Conservation (phyloP, 2,888 invertebrate species). For the Luperina testacea region DNA sequence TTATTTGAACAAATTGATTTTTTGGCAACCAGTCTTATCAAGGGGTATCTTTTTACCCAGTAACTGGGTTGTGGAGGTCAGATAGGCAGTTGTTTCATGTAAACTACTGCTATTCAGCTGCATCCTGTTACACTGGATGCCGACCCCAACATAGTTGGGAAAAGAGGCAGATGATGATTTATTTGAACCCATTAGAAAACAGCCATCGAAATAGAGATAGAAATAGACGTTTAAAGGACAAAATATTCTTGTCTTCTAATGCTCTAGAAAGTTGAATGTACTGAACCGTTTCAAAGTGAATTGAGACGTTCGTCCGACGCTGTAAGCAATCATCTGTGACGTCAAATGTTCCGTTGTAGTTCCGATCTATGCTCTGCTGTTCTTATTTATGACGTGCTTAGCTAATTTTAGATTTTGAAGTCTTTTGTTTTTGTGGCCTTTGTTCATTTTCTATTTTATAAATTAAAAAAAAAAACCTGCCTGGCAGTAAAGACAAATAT, state of each 20-base stretch:
- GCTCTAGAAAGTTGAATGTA: conserved; percentile 27
- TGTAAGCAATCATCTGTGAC: conserved; percentile 65
- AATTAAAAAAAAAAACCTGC: not conserved
- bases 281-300: conserved; percentile 56
- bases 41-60: too few relatives aligned
- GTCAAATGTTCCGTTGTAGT: conserved; percentile 54
- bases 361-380: conserved; percentile 32
- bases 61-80: too few relatives aligned
- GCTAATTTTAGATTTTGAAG: conserved; percentile 10
- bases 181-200: not conserved
- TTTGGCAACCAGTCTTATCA: too few relatives aligned
- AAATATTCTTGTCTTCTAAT: conserved; percentile 14
- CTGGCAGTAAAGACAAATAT: not conserved
- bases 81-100: too few relatives aligned
- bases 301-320: conserved; percentile 67
- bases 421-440: conserved; percentile 1
- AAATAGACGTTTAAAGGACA: not conserved
- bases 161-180: too few relatives aligned
- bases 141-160: too few relatives aligned
- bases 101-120: too few relatives aligned
- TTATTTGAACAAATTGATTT: too few relatives aligned
- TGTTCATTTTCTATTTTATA: not conserved
- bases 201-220: not conserved
- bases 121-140: too few relatives aligned
- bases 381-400: conserved; percentile 25